phyloP scores from a whole-genome alignment of 2,797 vertebrate genomes.

The Eremophila alpestris region DNA sequence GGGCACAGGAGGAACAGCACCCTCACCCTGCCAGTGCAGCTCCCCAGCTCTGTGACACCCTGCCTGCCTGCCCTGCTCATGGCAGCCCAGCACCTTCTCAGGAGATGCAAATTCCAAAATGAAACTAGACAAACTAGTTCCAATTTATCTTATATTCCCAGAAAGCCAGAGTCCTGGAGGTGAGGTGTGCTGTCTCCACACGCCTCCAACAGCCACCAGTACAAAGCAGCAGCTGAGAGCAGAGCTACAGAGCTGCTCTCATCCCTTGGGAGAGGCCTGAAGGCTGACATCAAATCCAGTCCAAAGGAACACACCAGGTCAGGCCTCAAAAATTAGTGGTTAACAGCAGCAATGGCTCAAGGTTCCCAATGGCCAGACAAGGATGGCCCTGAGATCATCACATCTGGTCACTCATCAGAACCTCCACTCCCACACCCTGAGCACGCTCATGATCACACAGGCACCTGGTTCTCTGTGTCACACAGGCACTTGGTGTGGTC shows the following conservation, averaged over 20 bases:
- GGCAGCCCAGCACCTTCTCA: background rate
- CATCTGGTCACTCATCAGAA: too few species aligned
- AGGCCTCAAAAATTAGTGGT: background rate
- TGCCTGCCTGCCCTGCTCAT: background rate
- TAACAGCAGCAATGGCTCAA: background rate
- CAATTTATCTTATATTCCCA: background rate
- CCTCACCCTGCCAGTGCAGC: background rate
- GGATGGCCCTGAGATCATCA: rapidly evolving
- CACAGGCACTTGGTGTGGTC: rapidly evolving
- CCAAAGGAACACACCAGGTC: background rate
- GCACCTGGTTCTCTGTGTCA: background rate
- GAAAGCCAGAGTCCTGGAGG: background rate
- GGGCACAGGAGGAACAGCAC: background rate
- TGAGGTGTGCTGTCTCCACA: background rate
- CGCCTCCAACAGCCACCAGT: rapidly evolving
- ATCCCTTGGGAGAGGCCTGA: background rate
- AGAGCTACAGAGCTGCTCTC: background rate
- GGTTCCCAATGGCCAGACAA: background rate
- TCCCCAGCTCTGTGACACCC: background rate
- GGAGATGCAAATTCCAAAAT: background rate
- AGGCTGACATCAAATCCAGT: background rate
- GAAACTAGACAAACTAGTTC: background rate
- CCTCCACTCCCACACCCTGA: background rate
- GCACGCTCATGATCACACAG: rapidly evolving
- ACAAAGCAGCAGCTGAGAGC: background rate